Conservation (phyloP, 2,888 invertebrate species). For the Cosmia pyralina region DNA sequence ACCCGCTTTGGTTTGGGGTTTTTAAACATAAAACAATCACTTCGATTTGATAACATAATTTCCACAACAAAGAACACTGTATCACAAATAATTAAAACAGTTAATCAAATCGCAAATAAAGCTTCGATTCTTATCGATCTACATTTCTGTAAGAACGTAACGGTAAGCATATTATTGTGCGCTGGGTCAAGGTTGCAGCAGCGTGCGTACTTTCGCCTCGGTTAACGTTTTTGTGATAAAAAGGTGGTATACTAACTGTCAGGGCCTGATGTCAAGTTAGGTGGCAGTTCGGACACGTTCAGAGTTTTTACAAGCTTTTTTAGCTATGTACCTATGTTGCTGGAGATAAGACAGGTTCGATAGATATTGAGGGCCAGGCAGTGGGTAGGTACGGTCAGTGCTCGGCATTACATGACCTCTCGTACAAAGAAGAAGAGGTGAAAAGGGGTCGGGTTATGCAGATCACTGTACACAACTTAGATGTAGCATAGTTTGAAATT, state of each 20-base stretch:
- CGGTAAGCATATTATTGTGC: slow-evolving; percentile 18
- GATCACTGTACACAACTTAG: too few relatives aligned
- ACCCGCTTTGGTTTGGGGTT: too few relatives aligned
- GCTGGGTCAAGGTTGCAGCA: slow-evolving; percentile 48
- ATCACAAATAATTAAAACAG: slow-evolving; percentile 14
- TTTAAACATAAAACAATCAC: neutral
- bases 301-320: slow-evolving; percentile 29
- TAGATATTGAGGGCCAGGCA: neutral
- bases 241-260: slow-evolving; percentile 19
- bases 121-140: slow-evolving; percentile 29
- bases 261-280: slow-evolving; percentile 35
- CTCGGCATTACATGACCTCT: too few relatives aligned
- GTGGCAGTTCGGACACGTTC: neutral
- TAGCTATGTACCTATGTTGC: neutral
- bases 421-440: too few relatives aligned
- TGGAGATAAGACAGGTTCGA: neutral
- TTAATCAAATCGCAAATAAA: slow-evolving; percentile 40
- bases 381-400: too few relatives aligned
- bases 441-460: too few relatives aligned
- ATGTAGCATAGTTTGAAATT: too few relatives aligned
- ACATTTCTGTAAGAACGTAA: slow-evolving; percentile 39
- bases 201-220: slow-evolving; percentile 56
- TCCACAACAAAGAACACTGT: neutral
- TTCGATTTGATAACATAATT: neutral
- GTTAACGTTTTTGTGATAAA: slow-evolving; percentile 43